Base-by-base conservation (phyloP, 2,888 invertebrate genomes). In the Eulithis prunata region DNA sequence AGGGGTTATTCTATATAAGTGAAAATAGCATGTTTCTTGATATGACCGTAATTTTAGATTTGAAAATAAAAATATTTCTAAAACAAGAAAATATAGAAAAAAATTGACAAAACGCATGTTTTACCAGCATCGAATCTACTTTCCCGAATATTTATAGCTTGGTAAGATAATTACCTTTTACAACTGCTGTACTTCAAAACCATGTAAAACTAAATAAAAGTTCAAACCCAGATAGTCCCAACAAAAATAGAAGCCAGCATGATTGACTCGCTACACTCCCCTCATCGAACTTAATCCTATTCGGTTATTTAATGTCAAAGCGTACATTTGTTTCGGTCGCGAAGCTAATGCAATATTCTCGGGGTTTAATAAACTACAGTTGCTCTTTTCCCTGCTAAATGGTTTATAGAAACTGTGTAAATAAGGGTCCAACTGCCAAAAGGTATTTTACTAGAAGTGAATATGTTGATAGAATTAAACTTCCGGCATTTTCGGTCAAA, bases 331-430 rank as follows among this genome's bases (percentile, higher is more conserved):
- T 82, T 84, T 75, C 80, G 79, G 82, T 83, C 80, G 79, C 81
- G 62, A 58, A 74, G 74, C 77, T 90, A 91, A 91, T 88, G 83
- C 84, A 86, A 90, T 90, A 90, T 86, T 75, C 21, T 21, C 68
- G 77, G 74, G 72, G 67, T 71, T 73, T 84, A 87, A 88, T 86
- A 81, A 79, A 82, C 81, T 89, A 86, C 85, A 71, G 84, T 72
- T 92, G 92, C 88, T 91, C 92, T 90, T 92, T 92, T 89, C 81
- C 77, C 43, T 64, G 66, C 81, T 88, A 90, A 91, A 85, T 82
- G 86, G 88, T 85, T 91, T 90, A 90, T 83, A 74, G 77, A 74
- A 75, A 77, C 75, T 63, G 79, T 78, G 74, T 81, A 84, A 86
- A 85, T 82, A 82, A 78, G 75, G 79, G 78, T 73, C 54, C 55